Evolutionary conservation across 2,888 invertebrate species (phyloP).

Genomic region (Ctena decussata): DNA sequence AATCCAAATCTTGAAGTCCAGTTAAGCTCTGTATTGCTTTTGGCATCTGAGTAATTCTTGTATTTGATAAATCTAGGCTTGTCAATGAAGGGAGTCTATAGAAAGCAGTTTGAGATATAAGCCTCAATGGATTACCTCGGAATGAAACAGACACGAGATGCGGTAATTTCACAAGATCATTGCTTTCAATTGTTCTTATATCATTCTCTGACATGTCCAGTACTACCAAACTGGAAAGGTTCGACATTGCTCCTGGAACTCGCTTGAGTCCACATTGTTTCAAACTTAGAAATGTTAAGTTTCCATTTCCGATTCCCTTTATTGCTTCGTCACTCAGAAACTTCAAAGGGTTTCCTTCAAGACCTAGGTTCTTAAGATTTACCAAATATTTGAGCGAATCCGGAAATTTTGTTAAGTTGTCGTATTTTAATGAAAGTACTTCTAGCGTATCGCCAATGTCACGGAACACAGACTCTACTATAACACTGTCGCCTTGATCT

Average conservation of each 20-base stretch:
- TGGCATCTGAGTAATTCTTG: constrained; percentile 48
- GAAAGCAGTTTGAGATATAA: constrained; percentile 57
- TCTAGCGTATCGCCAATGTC: constrained; percentile 32
- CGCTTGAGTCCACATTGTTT: constrained; percentile 59
- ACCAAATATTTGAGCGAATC: constrained; percentile 37
- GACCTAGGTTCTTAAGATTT: constrained; percentile 44
- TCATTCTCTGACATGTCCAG: constrained; percentile 63
- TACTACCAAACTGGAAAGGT: constrained; percentile 28
- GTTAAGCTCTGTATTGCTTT: constrained; percentile 50
- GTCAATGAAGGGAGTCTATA: constrained; percentile 25
- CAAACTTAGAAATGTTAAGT: constrained; percentile 45
- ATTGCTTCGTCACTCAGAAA: constrained; percentile 60
- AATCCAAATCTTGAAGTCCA: constrained; percentile 4
- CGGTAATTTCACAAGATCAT: constrained; percentile 53
- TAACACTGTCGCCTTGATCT: constrained; percentile 24
- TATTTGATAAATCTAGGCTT: constrained; percentile 53
- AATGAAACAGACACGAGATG: constrained; percentile 47
- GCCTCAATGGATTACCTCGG: constrained; percentile 59
- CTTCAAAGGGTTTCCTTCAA: constrained; percentile 54
- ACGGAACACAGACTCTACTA: constrained; percentile 49
- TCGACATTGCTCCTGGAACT: constrained; percentile 56
- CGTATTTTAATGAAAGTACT: constrained; percentile 49
- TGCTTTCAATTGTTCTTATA: constrained; percentile 61
- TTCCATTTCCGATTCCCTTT: constrained; percentile 13
- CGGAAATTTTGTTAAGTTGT: constrained; percentile 59